Evolutionary conservation across 2,888 invertebrate species (phyloP).

Genomic region (Plagiodera versicolora): DNA sequence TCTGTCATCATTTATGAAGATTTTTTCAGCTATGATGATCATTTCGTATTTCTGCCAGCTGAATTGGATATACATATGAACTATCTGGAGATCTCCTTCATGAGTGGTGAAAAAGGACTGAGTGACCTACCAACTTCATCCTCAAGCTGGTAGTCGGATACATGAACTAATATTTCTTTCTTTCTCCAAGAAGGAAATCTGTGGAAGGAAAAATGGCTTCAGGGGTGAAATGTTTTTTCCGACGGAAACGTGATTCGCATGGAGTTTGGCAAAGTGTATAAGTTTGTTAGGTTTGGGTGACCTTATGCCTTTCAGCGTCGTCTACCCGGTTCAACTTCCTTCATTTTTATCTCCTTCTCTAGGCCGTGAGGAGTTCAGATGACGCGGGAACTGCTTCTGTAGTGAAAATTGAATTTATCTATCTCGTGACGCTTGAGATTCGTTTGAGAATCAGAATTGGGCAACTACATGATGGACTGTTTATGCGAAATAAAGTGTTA

Average conservation of each 20-base stretch:
- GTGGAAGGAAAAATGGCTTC: slow-evolving; percentile 20
- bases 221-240: slow-evolving; percentile 46
- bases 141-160: not conserved
- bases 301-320: slow-evolving; percentile 48
- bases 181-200: slow-evolving; percentile 23
- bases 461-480: not conserved
- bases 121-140: no score
- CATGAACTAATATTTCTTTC: not conserved
- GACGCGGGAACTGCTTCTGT: slow-evolving; percentile 8
- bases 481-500: not conserved
- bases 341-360: slow-evolving; percentile 9
- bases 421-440: not conserved
- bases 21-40: no score
- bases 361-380: not conserved
- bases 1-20: no score
- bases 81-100: no score
- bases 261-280: slow-evolving; percentile 52
- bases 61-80: no score
- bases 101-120: no score
- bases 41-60: no score
- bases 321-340: slow-evolving; percentile 30
- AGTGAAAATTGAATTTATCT: slow-evolving; percentile 5
- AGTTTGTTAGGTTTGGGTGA: slow-evolving; percentile 53
- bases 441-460: not conserved
- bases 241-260: slow-evolving; percentile 54